Percentiles rank a stretch among this genome's conserved stretches.
Evolutionary conservation across 2,888 invertebrate genomes (phyloP).

Genomic region (Pyrocoelia pectoralis): DNA sequence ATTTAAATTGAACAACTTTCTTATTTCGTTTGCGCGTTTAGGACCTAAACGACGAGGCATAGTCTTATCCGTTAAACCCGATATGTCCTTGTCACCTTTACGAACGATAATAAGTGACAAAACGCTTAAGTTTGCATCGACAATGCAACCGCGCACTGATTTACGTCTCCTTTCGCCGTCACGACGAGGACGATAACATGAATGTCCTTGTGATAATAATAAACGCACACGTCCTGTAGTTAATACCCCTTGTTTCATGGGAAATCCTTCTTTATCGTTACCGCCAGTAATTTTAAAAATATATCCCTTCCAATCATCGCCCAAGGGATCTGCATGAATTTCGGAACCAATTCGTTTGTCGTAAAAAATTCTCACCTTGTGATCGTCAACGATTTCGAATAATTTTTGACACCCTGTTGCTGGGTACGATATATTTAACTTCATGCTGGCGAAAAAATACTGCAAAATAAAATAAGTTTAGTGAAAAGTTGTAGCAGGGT

Average conservation of each 20-base stretch:
- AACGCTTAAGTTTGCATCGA: constrained; percentile 94
- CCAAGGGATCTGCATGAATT: constrained; percentile 90
- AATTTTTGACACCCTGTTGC: constrained; percentile 98
- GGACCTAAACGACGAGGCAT: constrained; percentile 79
- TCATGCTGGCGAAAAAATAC: constrained; percentile 40
- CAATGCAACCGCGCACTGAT: constrained; percentile 98
- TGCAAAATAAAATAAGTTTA: not conserved
- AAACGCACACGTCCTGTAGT: constrained; percentile 94
- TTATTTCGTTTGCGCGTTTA: constrained; percentile 80
- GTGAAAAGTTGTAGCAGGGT: not conserved
- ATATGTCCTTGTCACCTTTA: constrained; percentile 84
- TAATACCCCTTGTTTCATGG: constrained; percentile 98
- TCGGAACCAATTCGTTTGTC: constrained; percentile 98
- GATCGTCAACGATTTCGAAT: constrained; percentile 96
- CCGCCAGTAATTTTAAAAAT: constrained; percentile 94
- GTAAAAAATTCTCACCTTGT: constrained; percentile 94
- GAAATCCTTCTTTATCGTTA: constrained; percentile 99
- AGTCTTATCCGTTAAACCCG: constrained; percentile 80
- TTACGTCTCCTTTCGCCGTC: constrained; percentile 96
- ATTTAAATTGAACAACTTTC: constrained; percentile 77
- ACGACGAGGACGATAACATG: constrained; percentile 91
- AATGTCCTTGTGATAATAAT: constrained; percentile 90
- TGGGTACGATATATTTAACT: constrained; percentile 97
- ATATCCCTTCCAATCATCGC: constrained; percentile 99
- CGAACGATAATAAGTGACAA: constrained; percentile 90